Evolutionary conservation across 2,888 invertebrate genomes (phyloP).

Genomic region (Drosophila atripex): DNA sequence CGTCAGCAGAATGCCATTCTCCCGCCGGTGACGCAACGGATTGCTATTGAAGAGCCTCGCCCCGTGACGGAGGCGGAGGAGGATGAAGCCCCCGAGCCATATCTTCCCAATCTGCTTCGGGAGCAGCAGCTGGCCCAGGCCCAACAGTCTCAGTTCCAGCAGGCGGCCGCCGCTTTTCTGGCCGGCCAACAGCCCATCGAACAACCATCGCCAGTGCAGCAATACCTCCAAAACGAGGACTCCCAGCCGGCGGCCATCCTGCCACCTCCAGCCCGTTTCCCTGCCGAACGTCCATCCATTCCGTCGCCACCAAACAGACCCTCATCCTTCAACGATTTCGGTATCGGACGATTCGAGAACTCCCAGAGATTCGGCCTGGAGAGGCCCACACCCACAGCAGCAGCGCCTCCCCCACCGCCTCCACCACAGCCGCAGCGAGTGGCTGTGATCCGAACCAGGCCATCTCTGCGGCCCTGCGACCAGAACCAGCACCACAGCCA

Average conservation of each 20-base stretch:
- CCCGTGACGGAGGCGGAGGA: conserved; percentile 89
- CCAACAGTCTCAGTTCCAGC: conserved; percentile 82
- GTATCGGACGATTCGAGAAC: conserved; percentile 75
- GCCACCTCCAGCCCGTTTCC: conserved; percentile 76
- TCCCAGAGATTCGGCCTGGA: conserved; percentile 79
- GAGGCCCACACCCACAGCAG: conserved; percentile 61
- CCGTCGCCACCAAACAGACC: conserved; percentile 64
- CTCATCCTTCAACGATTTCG: conserved; percentile 76
- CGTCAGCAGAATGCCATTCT: conserved; percentile 83
- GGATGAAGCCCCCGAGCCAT: conserved; percentile 86
- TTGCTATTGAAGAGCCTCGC: conserved; percentile 83
- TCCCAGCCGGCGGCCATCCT: conserved; percentile 65
- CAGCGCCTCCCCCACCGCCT: conserved; percentile 61
- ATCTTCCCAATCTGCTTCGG: conserved; percentile 84
- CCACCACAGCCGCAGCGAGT: conserved; percentile 84
- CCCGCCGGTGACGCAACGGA: conserved; percentile 82
- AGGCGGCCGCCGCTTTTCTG: conserved; percentile 77
- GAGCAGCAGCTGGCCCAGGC: conserved; percentile 81
- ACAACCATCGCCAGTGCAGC: conserved; percentile 83
- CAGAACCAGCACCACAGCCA: conserved; percentile 81
- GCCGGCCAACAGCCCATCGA: conserved; percentile 80
- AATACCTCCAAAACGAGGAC: conserved; percentile 69
- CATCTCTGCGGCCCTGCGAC: conserved; percentile 81
- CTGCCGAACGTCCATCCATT: conserved; percentile 75
- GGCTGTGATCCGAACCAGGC: conserved; percentile 81